A percentile compares a stretch with the other conserved stretches of the same genome.
phyloP scores from a whole-genome alignment of 2,797 vertebrate genomes.

The Merluccius polli region DNA sequence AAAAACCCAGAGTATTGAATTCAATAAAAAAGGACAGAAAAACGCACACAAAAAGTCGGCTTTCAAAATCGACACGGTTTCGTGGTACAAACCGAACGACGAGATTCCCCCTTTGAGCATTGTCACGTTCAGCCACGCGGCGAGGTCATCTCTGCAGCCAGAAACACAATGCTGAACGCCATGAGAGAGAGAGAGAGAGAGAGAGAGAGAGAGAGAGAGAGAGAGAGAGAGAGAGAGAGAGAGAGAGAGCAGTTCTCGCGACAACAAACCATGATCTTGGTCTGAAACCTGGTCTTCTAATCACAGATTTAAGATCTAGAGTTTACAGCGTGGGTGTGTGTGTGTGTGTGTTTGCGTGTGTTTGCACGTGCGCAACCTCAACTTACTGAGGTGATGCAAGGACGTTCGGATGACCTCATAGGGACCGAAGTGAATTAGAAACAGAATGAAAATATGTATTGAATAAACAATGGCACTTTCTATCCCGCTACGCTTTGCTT shows the following conservation, averaged over 20 bases:
- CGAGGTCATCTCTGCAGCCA: neutral
- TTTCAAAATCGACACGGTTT: neutral
- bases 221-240: too few species aligned
- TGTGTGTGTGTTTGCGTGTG: slow-evolving; percentile 3
- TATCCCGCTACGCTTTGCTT: neutral
- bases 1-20: neutral
- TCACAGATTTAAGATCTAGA: neutral
- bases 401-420: too few species aligned
- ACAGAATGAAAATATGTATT: neutral
- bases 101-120: too few species aligned
- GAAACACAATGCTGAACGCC: too few species aligned
- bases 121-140: neutral
- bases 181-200: too few species aligned
- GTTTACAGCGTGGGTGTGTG: slow-evolving; percentile 1
- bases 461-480: neutral
- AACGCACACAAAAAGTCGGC: neutral
- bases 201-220: too few species aligned
- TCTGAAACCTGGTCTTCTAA: neutral
- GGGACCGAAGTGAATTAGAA: neutral
- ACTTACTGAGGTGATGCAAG: too few species aligned
- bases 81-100: neutral
- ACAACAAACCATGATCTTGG: too few species aligned
- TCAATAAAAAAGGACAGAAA: neutral
- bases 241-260: too few species aligned
- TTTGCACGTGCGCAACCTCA: neutral